Percentiles rank a stretch among this genome's conserved stretches.
These are phyloP conservation scores for Oostethus manadensis DNA, from an alignment of 2,113 vertebrate genomes.

Conservation along the genomic window DNA sequence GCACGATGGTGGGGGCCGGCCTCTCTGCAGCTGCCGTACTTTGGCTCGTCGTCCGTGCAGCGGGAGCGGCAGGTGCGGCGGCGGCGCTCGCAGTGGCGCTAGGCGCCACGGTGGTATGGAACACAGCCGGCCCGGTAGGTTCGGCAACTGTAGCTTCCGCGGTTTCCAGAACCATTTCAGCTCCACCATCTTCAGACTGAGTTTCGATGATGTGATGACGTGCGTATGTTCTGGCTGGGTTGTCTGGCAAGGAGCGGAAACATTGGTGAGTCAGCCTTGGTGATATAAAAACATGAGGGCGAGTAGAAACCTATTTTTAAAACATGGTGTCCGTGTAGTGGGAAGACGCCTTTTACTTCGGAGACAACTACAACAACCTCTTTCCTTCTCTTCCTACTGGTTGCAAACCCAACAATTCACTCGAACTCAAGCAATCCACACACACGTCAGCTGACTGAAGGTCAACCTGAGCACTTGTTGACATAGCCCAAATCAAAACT, in stretches of 20 bases:
- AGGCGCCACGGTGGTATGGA: slow-evolving; percentile 15
- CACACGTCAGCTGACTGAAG: no score
- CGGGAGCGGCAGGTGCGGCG: slow-evolving; percentile 31
- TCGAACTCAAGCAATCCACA: no score
- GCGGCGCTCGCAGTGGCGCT: slow-evolving; percentile 22
- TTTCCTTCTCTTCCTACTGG: slow-evolving; percentile 7
- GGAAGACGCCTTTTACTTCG: no score
- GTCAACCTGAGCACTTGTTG: no score
- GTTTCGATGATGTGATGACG: slow-evolving; percentile 63
- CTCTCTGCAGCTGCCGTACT: slow-evolving; percentile 34
- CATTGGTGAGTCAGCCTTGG: slow-evolving; percentile 1
- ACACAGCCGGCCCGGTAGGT: slow-evolving; percentile 27
- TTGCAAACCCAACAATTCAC: no score
- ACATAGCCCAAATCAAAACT: no score
- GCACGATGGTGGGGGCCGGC: slow-evolving; percentile 58
- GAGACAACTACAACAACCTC: neutral
- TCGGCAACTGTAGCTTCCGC: slow-evolving; percentile 27
- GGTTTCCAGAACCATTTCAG: slow-evolving; percentile 49
- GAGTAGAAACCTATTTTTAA: neutral
- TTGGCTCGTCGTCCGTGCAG: slow-evolving; percentile 31
- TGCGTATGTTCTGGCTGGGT: slow-evolving; percentile 51
- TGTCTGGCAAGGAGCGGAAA: slow-evolving; percentile 63
- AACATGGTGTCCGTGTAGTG: neutral
- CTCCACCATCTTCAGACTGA: slow-evolving; percentile 58
- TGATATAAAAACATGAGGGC: neutral